Evolutionary conservation across 2,113 vertebrate species (phyloP), one percentile per base, ranked within the genome.

Genomic region (Crotalus horridus): DNA sequence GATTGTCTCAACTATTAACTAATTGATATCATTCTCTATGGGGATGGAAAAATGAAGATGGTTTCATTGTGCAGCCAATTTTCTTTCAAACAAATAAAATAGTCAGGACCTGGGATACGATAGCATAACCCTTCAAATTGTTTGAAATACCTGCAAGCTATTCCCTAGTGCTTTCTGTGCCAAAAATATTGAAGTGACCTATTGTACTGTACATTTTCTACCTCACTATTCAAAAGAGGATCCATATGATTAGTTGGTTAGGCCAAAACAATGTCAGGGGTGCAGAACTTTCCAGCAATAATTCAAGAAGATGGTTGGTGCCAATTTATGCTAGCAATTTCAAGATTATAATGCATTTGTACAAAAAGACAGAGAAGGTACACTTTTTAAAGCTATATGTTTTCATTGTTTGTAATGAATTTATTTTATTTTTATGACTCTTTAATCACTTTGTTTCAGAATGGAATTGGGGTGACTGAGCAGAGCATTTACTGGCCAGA

Each of bases 121-220:
- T n/a, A 61, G 90, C 54, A 89, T 33, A 89, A 43, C 87, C 56
- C 59, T 55, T 64, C 88, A 92, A 87, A 94, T 86, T 90, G 56
- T 85, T 56, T n/a, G 51, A 74, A 87, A 29, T 92, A 92, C 51
- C 81, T 29, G 85, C 33, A 87, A 74, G 23, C 90, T 55, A 21
- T n/a, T 94, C 24, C 89, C 89, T 90, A 91, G 88, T 21, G 21
- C 11, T 0, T 29, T 20, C 58, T 39, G 39, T 74, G 39, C 88
- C 88, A 8, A 55, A 89, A 51, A 1, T 26, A 0, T 69, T 89
- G 46, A 23, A 29, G 6, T 81, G 91, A 21, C 26, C 10, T 91
- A 17, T 85, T 23, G 2, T 4, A n/a, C 20, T 81, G 9, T 0
- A 0, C 6, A 48, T 0, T 2, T 2, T 23, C 33, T 23, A 61